A percentile compares a stretch with the other conserved stretches of the same genome.
phyloP scores from a whole-genome alignment of 2,888 invertebrate species.

The Rhaphigaster nebulosa region DNA sequence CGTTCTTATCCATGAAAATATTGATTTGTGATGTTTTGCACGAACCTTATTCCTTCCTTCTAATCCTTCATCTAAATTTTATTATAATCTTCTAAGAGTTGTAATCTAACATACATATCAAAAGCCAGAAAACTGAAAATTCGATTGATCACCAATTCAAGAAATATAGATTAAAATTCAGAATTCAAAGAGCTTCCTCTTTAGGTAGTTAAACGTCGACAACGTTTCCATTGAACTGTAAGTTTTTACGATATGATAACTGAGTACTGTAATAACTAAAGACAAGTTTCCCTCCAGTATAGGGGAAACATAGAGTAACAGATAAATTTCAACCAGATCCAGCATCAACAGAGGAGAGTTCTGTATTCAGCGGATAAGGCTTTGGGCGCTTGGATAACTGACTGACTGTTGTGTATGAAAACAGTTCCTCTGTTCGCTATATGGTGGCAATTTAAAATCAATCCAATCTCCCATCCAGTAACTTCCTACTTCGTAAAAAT shows the following conservation, averaged over 20 bases:
- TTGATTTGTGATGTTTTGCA: no score
- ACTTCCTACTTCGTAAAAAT: neutral
- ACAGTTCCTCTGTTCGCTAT: slow-evolving; percentile 23
- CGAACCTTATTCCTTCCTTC: no score
- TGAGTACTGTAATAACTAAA: neutral
- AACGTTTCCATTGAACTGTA: neutral
- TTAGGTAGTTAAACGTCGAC: neutral
- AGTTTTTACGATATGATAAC: neutral
- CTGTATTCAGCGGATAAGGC: slow-evolving; percentile 11
- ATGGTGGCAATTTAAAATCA: slow-evolving; percentile 34
- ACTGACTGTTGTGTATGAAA: neutral
- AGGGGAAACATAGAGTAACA: neutral
- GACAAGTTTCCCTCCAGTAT: neutral
- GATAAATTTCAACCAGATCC: slow-evolving; percentile 18
- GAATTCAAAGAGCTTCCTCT: no score
- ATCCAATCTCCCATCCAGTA: neutral
- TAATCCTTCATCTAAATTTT: no score
- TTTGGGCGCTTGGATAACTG: slow-evolving; percentile 25
- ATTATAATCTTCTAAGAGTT: no score
- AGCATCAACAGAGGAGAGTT: slow-evolving; percentile 24
- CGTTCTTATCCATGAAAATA: no score
- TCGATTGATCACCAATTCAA: no score
- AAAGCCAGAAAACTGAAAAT: no score
- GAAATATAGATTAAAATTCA: no score
- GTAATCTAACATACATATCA: no score